Conservation (phyloP, 2,888 invertebrate species). For the Stenotaenia linearis region DNA sequence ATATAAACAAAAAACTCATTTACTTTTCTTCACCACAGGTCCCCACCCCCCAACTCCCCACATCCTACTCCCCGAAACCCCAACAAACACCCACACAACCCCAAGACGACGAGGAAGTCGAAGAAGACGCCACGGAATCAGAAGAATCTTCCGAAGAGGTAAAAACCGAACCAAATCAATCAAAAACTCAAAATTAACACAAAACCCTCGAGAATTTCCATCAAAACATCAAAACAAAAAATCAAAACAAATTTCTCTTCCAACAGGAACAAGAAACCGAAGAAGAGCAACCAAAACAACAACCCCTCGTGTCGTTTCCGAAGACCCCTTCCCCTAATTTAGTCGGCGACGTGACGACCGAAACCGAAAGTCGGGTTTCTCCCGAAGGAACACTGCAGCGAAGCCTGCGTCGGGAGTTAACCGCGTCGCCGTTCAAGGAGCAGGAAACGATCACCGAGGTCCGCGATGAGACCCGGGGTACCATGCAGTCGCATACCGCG, state of each 20-base stretch:
- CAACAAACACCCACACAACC: too few relatives aligned
- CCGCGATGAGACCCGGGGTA: not conserved
- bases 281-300: not conserved
- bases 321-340: not conserved
- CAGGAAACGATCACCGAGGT: not conserved
- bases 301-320: not conserved
- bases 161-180: not conserved
- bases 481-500: not conserved
- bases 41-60: too few relatives aligned
- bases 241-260: not conserved
- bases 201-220: not conserved
- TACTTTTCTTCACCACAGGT: too few relatives aligned
- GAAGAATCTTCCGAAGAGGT: too few relatives aligned
- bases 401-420: not conserved
- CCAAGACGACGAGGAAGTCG: too few relatives aligned
- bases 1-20: too few relatives aligned
- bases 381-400: not conserved
- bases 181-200: not conserved
- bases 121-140: too few relatives aligned
- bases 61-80: too few relatives aligned
- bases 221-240: not conserved
- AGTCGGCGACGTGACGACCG: not conserved
- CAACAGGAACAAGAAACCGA: not conserved
- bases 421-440: not conserved
- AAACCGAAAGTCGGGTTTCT: not conserved